Evolutionary conservation across 2,888 invertebrate species (phyloP).

Genomic region (Amiota minor): DNA sequence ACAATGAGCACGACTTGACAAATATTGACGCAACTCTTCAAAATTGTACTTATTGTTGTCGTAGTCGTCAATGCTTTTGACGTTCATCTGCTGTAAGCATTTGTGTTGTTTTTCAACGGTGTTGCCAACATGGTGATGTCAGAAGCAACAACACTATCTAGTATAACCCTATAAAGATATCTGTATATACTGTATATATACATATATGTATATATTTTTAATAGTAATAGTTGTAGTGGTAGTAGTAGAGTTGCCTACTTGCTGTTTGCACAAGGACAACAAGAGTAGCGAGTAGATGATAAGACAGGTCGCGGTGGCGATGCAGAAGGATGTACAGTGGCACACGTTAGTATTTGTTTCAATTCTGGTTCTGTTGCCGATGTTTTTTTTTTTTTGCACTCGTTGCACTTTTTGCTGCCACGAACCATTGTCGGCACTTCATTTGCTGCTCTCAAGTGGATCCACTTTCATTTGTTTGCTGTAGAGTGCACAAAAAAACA

Average conservation of each 20-base stretch:
- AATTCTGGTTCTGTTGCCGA: constrained; percentile 42
- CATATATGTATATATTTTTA: neutral
- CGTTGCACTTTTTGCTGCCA: constrained; percentile 67
- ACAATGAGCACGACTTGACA: constrained; percentile 66
- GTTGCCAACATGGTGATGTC: constrained; percentile 9
- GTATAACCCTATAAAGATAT: too few relatives aligned
- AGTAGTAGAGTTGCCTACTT: constrained; percentile 16
- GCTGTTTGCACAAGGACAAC: constrained; percentile 16
- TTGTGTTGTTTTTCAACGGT: constrained; percentile 12
- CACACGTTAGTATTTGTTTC: constrained; percentile 57
- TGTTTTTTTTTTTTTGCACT: constrained; percentile 58
- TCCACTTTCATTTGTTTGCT: constrained; percentile 69
- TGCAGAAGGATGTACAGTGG: neutral
- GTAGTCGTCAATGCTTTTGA: constrained; percentile 26
- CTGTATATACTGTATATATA: neutral
- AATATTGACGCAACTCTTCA: constrained; percentile 69
- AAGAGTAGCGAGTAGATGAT: neutral
- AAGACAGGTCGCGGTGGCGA: too few relatives aligned
- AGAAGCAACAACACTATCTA: neutral
- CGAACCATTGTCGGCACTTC: constrained; percentile 57
- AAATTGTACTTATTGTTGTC: constrained; percentile 58
- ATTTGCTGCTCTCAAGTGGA: constrained; percentile 69
- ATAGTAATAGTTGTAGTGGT: constrained; percentile 11
- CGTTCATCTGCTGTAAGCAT: constrained; percentile 67
- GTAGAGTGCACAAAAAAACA: constrained; percentile 45